Evolutionary conservation across 2,797 vertebrate species (phyloP).

Genomic region (Oophaga sylvatica): DNA sequence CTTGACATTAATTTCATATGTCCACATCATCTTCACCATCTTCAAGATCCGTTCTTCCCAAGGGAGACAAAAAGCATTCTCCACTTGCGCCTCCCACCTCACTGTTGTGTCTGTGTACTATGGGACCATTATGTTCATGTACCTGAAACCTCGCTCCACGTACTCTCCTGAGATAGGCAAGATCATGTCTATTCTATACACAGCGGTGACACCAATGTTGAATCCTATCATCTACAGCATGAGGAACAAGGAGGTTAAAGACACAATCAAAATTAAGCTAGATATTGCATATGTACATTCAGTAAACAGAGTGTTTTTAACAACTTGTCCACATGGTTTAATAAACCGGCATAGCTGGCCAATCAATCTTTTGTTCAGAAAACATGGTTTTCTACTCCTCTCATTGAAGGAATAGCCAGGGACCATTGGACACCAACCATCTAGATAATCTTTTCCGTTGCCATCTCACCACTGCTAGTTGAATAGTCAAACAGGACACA

Average conservation of each 20-base stretch:
- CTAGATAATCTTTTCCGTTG: too few species aligned
- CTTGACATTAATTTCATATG: constrained; percentile 39
- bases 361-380: too few species aligned
- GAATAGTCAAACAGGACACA: too few species aligned
- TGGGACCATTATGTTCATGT: constrained; percentile 43
- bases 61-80: constrained; percentile 38
- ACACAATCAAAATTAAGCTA: neutral
- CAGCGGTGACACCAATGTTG: constrained; percentile 41
- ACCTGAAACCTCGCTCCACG: constrained; percentile 5
- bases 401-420: too few species aligned
- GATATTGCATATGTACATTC: neutral
- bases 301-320: neutral
- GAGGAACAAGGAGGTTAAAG: constrained; percentile 39
- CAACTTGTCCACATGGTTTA: neutral
- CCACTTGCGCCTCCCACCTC: constrained; percentile 34
- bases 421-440: too few species aligned
- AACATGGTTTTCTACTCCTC: too few species aligned
- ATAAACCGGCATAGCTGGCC: neutral
- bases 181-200: constrained; percentile 24
- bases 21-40: constrained; percentile 29
- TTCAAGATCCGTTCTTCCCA: constrained; percentile 25
- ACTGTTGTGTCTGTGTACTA: constrained; percentile 40
- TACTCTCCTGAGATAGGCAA: constrained; percentile 24
- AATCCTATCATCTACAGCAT: constrained; percentile 50
- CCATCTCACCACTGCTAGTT: too few species aligned